These are phyloP conservation scores for Monomorium pharaonis DNA, from an alignment of 1,140 invertebrate genomes.

Conservation along the genomic window DNA sequence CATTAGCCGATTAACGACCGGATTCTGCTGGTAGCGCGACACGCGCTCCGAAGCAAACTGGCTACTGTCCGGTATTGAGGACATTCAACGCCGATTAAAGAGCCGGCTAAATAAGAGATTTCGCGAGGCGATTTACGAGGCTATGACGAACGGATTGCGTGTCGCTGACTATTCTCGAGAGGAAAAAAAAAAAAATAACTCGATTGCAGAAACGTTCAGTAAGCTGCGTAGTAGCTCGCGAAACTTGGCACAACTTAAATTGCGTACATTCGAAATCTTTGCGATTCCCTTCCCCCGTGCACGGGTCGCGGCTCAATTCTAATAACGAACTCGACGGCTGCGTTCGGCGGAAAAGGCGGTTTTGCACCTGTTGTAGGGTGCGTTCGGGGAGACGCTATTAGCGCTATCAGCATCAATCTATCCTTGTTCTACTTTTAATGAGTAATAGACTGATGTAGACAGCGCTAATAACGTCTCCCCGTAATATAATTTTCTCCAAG, in stretches of 20 bases:
- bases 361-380: too few species aligned
- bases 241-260: background rate
- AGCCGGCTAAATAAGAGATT: background rate
- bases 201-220: background rate
- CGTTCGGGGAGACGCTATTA: too few species aligned
- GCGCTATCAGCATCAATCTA: too few species aligned
- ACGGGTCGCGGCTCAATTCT: background rate
- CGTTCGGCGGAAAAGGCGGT: too few species aligned
- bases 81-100: slow-evolving; percentile 2
- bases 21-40: slow-evolving; percentile 39
- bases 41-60: background rate
- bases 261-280: background rate
- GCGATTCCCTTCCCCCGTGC: background rate
- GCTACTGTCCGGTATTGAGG: background rate
- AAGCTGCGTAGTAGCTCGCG: background rate
- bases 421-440: too few species aligned
- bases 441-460: too few species aligned
- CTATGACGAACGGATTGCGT: background rate
- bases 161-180: background rate
- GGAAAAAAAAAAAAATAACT: background rate
- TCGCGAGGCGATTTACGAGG: too few species aligned
- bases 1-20: slow-evolving; percentile 51
- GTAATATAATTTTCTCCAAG: too few species aligned
- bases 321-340: too few species aligned
- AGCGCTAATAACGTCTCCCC: too few species aligned